Conservation (phyloP, 1,140 invertebrate genomes). For the Leptestheria dahalacensis region DNA sequence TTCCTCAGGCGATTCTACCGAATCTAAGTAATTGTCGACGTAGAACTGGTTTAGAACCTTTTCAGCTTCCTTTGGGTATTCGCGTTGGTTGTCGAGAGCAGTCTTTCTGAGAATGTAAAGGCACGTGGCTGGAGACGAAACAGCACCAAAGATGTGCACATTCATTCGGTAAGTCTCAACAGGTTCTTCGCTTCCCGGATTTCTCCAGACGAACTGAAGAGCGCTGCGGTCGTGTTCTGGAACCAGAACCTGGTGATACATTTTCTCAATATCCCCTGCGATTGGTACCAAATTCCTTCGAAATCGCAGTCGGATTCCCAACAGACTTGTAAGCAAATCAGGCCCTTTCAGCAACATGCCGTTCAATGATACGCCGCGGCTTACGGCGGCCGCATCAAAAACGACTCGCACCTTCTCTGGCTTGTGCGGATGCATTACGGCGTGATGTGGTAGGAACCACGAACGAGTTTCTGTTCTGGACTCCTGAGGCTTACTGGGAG, state of each 20-base stretch:
- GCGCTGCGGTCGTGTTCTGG: neutral
- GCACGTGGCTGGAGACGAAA: neutral
- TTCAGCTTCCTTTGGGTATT: neutral
- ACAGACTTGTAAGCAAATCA: slow-evolving; percentile 10
- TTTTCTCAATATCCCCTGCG: slow-evolving; percentile 16
- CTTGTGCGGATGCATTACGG: slow-evolving; percentile 21
- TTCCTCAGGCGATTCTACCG: neutral
- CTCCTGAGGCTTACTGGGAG: neutral
- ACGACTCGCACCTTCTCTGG: slow-evolving; percentile 25
- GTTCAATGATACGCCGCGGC: slow-evolving; percentile 8
- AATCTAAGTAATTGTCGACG: slow-evolving; percentile 15
- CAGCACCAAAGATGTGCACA: neutral
- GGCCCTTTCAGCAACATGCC: slow-evolving; percentile 14
- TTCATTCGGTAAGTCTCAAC: neutral
- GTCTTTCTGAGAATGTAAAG: neutral
- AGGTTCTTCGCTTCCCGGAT: neutral
- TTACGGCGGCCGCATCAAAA: slow-evolving; percentile 26
- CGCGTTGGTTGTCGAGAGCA: neutral
- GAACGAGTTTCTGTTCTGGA: neutral
- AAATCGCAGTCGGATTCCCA: slow-evolving; percentile 11
- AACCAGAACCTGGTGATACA: slow-evolving; percentile 17
- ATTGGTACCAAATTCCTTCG: slow-evolving; percentile 3
- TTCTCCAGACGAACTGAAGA: neutral
- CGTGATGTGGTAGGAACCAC: slow-evolving; percentile 32
- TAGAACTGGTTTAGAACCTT: neutral